Percentiles rank a stretch among this genome's conserved stretches.
Evolutionary conservation across 2,797 vertebrate species (phyloP).

Genomic region (Xyrichtys novacula): DNA sequence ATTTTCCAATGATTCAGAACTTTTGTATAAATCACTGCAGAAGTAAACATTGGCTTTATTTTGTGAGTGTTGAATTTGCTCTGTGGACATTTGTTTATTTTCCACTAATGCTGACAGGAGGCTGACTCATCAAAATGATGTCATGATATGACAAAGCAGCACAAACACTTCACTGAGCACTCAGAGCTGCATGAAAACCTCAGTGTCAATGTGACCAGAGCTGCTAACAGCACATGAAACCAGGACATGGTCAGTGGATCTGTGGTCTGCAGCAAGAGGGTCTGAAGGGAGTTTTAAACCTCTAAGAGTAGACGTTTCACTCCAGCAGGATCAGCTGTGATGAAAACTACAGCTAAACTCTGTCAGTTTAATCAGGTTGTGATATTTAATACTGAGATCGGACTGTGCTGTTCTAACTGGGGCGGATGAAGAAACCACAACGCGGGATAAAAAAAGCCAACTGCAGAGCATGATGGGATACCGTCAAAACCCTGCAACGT

Average conservation of each 20-base stretch:
- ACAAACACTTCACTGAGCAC: slow-evolving; percentile 1
- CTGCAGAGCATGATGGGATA: too few species aligned
- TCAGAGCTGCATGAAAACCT: slow-evolving; percentile 6
- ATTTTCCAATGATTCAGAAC: neutral
- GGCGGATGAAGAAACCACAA: too few species aligned
- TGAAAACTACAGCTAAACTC: neutral
- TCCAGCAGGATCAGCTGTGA: slow-evolving; percentile 3
- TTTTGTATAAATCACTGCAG: neutral
- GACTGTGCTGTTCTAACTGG: too few species aligned
- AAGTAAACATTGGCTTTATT: neutral
- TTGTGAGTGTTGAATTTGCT: neutral
- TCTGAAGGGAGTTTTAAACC: neutral
- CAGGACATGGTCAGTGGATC: neutral
- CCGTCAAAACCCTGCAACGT: too few species aligned
- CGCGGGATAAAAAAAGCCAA: too few species aligned
- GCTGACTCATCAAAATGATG: slow-evolving; percentile 19
- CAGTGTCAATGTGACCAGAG: neutral
- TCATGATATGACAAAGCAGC: slow-evolving; percentile 19
- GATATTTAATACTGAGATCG: too few species aligned
- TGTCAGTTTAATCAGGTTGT: neutral
- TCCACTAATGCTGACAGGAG: neutral
- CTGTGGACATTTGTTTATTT: slow-evolving; percentile 14
- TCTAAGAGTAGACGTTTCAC: neutral
- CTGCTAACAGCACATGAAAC: neutral
- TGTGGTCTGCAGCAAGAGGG: neutral